Evolutionary conservation across 1,140 invertebrate genomes (phyloP).

Genomic region (Cataglyphis hispanica): DNA sequence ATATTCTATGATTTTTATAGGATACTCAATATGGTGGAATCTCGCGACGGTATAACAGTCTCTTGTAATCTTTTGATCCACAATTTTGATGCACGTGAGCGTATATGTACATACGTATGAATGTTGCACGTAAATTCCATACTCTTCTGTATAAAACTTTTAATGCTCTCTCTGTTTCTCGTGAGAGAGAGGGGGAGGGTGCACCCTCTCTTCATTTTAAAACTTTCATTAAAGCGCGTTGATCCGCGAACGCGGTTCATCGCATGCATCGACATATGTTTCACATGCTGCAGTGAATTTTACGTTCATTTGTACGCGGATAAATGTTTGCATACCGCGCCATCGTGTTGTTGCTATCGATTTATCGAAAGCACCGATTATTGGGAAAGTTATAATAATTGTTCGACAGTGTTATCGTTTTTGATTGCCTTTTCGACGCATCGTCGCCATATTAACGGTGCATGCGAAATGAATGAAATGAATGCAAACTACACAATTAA

Average conservation of each 20-base stretch:
- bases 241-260: conserved; percentile 57
- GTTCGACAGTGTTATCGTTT: conserved; percentile 48
- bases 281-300: conserved; percentile 20
- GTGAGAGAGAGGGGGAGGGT: no score
- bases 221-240: conserved; percentile 66
- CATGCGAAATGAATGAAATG: neutral
- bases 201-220: conserved; percentile 47
- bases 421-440: conserved; percentile 38
- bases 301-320: conserved; percentile 28
- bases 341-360: conserved; percentile 22
- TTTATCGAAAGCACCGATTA: conserved; percentile 52
- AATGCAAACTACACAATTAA: conserved; percentile 32
- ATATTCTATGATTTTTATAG: neutral
- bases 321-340: conserved; percentile 9
- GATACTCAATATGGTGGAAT: neutral
- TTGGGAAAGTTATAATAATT: conserved; percentile 49
- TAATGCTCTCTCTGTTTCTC: neutral
- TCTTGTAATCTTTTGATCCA: conserved; percentile 61
- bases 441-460: conserved; percentile 31
- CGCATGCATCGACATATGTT: conserved; percentile 60
- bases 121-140: conserved; percentile 47
- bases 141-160: conserved; percentile 40
- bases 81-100: conserved; percentile 55
- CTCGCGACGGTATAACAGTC: conserved; percentile 56
- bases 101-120: conserved; percentile 16